phyloP scores from a whole-genome alignment of 2,113 vertebrate genomes.

The Cyprinodon brontotheroides region DNA sequence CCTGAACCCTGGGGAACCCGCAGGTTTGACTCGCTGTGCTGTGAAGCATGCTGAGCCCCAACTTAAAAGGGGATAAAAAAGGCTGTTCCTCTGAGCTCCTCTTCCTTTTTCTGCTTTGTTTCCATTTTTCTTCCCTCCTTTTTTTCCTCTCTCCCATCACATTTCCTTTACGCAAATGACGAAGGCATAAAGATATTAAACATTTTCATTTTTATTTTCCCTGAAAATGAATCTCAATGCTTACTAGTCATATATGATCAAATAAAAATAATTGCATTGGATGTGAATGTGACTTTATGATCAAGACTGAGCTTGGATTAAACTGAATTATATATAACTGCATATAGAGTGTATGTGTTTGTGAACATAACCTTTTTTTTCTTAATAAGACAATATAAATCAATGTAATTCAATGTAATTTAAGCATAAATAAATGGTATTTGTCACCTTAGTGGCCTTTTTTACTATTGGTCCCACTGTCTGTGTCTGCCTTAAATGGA shows the following conservation, averaged over 20 bases:
- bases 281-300: neutral
- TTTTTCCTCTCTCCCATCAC: conserved; percentile 21
- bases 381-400: neutral
- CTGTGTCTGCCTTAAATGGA: conserved; percentile 34
- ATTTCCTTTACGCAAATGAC: conserved; percentile 9
- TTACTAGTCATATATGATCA: neutral
- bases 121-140: conserved; percentile 35
- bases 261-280: neutral
- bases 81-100: conserved; percentile 56
- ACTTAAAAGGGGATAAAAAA: conserved; percentile 74
- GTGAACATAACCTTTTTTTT: neutral
- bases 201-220: neutral
- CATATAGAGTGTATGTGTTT: neutral
- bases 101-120: conserved; percentile 50
- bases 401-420: neutral
- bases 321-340: neutral
- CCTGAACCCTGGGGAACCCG: conserved; percentile 62
- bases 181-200: neutral
- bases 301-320: neutral
- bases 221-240: neutral
- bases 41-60: conserved; percentile 66
- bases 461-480: conserved; percentile 43
- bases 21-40: conserved; percentile 61
- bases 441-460: conserved; percentile 28
- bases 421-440: conserved; percentile 20